Evolutionary conservation across 2,113 vertebrate genomes (phyloP).

Genomic region (Bubo blakistoni): DNA sequence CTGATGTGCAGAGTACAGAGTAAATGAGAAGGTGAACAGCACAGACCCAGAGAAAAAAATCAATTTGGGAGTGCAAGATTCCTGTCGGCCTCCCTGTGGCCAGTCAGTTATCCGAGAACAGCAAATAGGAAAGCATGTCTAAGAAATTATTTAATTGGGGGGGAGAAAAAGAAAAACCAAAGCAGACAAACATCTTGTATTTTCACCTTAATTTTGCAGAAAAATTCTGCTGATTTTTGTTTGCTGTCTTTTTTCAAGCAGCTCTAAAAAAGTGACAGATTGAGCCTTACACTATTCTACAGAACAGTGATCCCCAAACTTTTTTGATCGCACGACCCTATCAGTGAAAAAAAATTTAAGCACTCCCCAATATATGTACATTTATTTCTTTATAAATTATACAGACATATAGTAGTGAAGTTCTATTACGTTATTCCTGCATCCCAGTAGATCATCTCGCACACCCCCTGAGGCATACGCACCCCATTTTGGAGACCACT

Average conservation of each 20-base stretch:
- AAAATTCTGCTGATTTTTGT: not conserved
- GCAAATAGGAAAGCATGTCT: not conserved
- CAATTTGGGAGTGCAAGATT: not conserved
- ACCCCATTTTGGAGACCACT: rapidly evolving
- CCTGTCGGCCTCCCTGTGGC: not conserved
- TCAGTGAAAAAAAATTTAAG: not conserved
- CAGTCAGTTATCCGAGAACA: not conserved
- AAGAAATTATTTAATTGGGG: not conserved
- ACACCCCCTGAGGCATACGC: rapidly evolving
- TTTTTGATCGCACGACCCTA: not conserved
- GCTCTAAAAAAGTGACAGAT: not conserved
- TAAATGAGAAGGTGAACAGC: not conserved
- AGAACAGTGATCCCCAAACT: not conserved
- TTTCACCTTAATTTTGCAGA: not conserved
- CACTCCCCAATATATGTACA: rapidly evolving
- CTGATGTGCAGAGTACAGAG: not conserved
- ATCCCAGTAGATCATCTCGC: not conserved
- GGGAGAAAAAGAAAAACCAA: not conserved
- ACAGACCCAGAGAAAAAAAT: not conserved
- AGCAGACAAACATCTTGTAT: not conserved
- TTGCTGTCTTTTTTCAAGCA: not conserved
- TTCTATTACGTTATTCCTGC: not conserved
- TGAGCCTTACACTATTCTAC: not conserved
- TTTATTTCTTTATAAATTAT: not conserved
- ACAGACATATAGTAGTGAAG: rapidly evolving